Conservation (phyloP, 37 sponge, comb jelly and placozoan species). For the Dysidea cf. avara region DNA sequence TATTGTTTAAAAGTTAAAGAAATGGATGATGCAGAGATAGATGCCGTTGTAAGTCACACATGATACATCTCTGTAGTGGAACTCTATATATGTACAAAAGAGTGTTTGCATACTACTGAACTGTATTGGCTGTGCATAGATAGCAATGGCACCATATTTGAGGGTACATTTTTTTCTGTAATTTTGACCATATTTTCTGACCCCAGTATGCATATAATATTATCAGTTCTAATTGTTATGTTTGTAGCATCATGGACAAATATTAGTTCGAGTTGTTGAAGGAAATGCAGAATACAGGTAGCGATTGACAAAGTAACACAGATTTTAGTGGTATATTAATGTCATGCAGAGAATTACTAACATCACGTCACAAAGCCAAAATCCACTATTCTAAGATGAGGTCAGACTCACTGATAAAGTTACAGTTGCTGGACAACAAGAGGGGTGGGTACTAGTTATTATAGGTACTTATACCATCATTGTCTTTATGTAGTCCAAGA, state of each 20-base stretch:
- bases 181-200: too few species aligned
- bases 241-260: constrained; percentile 69
- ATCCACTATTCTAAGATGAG: constrained; percentile 70
- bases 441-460: constrained; percentile 51
- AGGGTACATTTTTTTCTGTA: neutral
- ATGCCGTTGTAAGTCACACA: constrained; percentile 63
- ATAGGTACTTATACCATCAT: neutral
- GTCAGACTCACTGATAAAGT: constrained; percentile 77
- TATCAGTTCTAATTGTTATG: neutral
- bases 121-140: neutral
- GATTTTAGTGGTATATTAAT: neutral
- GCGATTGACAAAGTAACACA: too few species aligned
- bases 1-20: constrained; percentile 97
- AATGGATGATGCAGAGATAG: constrained; percentile 95
- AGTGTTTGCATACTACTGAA: neutral
- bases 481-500: constrained; percentile 80
- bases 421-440: constrained; percentile 87
- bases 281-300: constrained; percentile 88
- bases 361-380: constrained; percentile 80
- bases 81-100: neutral
- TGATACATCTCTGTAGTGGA: neutral
- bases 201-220: neutral
- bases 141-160: neutral
- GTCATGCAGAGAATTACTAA: constrained; percentile 55
- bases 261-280: constrained; percentile 69